Evolutionary conservation across 2,113 vertebrate genomes (phyloP), one percentile per base, ranked within the genome.

Genomic region (Gambusia holbrooki): DNA sequence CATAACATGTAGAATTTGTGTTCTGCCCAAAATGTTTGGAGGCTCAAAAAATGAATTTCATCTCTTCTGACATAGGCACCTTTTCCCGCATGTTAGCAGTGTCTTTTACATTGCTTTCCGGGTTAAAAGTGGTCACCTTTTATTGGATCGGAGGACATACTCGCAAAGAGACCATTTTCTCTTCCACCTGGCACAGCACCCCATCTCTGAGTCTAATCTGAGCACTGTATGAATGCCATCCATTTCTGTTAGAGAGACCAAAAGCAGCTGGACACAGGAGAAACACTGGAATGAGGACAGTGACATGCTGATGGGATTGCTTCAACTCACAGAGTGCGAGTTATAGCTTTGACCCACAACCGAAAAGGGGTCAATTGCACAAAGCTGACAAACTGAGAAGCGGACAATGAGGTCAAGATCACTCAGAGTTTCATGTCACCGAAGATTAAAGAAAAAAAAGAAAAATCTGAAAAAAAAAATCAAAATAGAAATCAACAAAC

Each of bases 201-300:
- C 87, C 79, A 88, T 89, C 81, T 77, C 74, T 77, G 72, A 73
- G 83, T 82, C 84, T 89, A 82, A 92, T 90, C 84, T 87, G 32
- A 83, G 83, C 77, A 48, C 61, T 73, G 64, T 76, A 71, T 82
- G 87, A 90, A 87, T 80, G 89, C 75, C 80, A 92, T 90, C 90
- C 84, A 88, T 92, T 91, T 88, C 79, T 84, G 82, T 92, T 90
- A 79, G 80, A 60, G 61, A 84, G 85, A 90, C 89, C 87, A 90
- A 82, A 91, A 81, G 75, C 76, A 51, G 80, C 62, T 27, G 45
- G 74, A 88, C 84, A 66, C 90, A 62, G 70, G 87, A 87, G 89
- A 89, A 89, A 82, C 80, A 74, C 70, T 45, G 79, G 89, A 91
- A 93, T 87, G 89, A 91, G 92, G 90, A 93, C 92, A 88, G 82